phyloP scores from a whole-genome alignment of 2,888 invertebrate genomes.

The Drosophila lacicola region DNA sequence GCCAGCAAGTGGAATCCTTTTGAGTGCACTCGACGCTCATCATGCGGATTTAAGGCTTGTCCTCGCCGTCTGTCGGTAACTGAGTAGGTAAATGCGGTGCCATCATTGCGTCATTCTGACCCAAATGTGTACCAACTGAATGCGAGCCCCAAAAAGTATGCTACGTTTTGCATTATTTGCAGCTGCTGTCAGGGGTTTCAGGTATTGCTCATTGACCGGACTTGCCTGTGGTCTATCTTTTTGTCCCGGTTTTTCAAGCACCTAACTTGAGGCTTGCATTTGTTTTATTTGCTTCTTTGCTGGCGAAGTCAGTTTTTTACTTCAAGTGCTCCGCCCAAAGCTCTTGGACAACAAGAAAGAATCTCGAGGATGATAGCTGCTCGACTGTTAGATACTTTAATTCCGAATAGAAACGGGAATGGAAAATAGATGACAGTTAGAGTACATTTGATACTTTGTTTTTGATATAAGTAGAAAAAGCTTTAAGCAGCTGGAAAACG shows the following conservation, averaged over 20 bases:
- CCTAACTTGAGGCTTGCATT: constrained; percentile 26
- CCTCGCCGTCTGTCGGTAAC: constrained; percentile 3
- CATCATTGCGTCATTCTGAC: constrained; percentile 10
- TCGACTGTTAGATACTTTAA: neutral
- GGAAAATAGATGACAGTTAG: no score
- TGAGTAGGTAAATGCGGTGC: constrained; percentile 18
- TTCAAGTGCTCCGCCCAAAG: constrained; percentile 53
- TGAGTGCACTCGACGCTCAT: constrained; percentile 43
- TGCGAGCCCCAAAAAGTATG: constrained; percentile 47
- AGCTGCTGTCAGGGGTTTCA: neutral
- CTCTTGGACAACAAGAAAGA: neutral
- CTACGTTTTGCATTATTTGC: constrained; percentile 2
- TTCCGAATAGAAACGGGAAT: neutral
- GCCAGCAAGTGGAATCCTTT: constrained; percentile 24
- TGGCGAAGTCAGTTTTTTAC: constrained; percentile 28
- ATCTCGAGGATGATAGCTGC: no score
- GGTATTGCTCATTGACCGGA: constrained; percentile 2
- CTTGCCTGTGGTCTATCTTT: neutral
- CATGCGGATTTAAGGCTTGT: constrained; percentile 45
- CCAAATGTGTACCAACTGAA: constrained; percentile 47
- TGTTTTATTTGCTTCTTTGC: constrained; percentile 13
- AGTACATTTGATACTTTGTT: no score
- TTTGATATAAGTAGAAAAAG: no score
- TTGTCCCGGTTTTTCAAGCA: constrained; percentile 13
- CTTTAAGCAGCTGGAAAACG: no score